A percentile compares a stretch with the other conserved stretches of the same genome.
Conservation (phyloP, 2,888 invertebrate species). For the Agrochola macilenta region DNA sequence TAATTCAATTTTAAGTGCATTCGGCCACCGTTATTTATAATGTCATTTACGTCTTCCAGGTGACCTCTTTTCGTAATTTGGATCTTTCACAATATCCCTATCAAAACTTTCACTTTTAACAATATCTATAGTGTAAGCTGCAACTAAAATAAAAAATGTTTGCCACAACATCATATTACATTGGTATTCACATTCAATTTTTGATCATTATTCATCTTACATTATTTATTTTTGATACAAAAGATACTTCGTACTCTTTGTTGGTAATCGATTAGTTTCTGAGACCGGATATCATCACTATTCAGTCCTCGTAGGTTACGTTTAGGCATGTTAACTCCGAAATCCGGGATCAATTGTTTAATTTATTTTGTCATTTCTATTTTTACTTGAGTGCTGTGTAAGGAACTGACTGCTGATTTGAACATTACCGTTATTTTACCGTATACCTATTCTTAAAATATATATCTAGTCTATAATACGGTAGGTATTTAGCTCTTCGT, state of each 20-base stretch:
- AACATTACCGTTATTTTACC: background rate
- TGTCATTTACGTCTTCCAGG: background rate
- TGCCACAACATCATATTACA: background rate
- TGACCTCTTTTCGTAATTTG: background rate
- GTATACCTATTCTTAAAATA: background rate
- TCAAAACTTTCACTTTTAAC: background rate
- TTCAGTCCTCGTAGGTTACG: slow-evolving; percentile 54
- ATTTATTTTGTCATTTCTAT: slow-evolving; percentile 66
- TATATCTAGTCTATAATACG: background rate
- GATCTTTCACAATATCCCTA: background rate
- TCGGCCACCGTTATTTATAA: background rate
- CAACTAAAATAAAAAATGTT: background rate
- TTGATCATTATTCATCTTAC: slow-evolving; percentile 24
- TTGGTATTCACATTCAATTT: background rate
- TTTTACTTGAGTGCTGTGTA: slow-evolving; percentile 53
- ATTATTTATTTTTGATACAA: background rate
- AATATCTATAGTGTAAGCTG: background rate
- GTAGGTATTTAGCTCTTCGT: background rate
- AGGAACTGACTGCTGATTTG: background rate
- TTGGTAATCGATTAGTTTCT: slow-evolving; percentile 58
- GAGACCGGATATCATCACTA: slow-evolving; percentile 58
- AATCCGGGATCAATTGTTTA: slow-evolving; percentile 66
- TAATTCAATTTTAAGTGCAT: background rate
- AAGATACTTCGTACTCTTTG: slow-evolving; percentile 16
- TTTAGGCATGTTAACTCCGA: slow-evolving; percentile 59